phyloP scores from a whole-genome alignment of 2,113 vertebrate species.

The Indicator maculatus region DNA sequence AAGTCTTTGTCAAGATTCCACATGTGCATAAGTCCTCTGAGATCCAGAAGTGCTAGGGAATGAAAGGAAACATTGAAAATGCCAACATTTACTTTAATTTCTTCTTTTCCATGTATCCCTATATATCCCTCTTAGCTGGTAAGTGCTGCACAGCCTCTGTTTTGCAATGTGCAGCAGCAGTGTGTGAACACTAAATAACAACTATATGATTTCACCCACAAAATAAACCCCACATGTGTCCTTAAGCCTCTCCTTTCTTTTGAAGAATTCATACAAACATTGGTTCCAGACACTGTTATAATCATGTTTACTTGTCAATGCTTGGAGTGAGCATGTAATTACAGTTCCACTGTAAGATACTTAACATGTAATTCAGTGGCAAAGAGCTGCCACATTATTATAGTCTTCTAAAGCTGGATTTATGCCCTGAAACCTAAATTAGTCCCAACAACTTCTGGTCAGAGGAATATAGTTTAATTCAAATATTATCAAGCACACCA shows the following conservation, averaged over 20 bases:
- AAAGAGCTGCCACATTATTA: slow-evolving; percentile 42
- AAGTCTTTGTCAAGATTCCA: neutral
- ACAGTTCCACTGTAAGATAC: slow-evolving; percentile 60
- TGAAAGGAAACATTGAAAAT: neutral
- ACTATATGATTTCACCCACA: slow-evolving; percentile 35
- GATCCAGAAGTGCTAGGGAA: neutral
- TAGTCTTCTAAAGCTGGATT: slow-evolving; percentile 46
- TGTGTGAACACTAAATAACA: slow-evolving; percentile 55
- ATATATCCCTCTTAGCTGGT: neutral
- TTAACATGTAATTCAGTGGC: slow-evolving; percentile 63
- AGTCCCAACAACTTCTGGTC: slow-evolving; percentile 39
- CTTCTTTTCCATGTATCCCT: neutral
- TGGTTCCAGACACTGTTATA: slow-evolving; percentile 60
- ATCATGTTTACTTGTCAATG: slow-evolving; percentile 67
- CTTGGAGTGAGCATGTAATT: slow-evolving; percentile 63
- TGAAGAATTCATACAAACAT: slow-evolving; percentile 51
- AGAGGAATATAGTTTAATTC: slow-evolving; percentile 40
- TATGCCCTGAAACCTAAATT: slow-evolving; percentile 64
- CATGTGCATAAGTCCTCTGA: neutral
- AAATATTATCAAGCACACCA: slow-evolving; percentile 21
- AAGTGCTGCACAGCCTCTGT: neutral
- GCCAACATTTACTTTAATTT: neutral
- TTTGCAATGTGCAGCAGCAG: slow-evolving; percentile 9
- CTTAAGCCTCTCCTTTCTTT: slow-evolving; percentile 38
- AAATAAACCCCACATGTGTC: slow-evolving; percentile 64